Base-by-base conservation (phyloP, 2,113 vertebrate genomes). In the Cynocephalus volans region DNA sequence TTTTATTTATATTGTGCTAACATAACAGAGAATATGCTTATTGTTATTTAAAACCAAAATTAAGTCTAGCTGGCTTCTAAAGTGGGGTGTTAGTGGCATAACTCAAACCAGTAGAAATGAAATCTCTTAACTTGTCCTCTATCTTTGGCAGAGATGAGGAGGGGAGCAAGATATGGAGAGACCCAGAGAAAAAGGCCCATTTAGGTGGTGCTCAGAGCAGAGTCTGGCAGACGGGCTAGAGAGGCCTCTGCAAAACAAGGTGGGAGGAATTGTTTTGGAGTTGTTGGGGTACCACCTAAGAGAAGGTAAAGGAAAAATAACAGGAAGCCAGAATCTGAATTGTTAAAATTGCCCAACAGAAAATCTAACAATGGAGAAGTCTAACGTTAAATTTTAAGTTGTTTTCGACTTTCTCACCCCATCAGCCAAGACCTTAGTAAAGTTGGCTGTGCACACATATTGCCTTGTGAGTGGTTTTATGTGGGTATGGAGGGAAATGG, bases 31-130 rank as follows among this genome's bases (percentile, higher is more conserved):
- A 60, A 88, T 88, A 89, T 69, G 45, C 36, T 56, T 62, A 56
- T 56, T 56, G 36, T 91, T 86, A 80, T 56, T 96, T 85, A 91
- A 93, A 76, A 82, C 67, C 62, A 85, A 92, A 92, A 80, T 73
- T 65, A 65, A 84, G 28, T 91, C 31, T 79, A 67, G 54, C 31
- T 92, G 60, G 19, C 36, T 92, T 92, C 48, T 76, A 81, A 94
- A 90, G 81, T 50, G 50, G 5, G 26, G 48, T 85, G 70, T 56
- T 88, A 45, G 10, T 33, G 50, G 31, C n/a, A 10, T 72, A 48
- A 52, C 52, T 93, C 80, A 87, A 88, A 72, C 15, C 28, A 54
- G 80, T 26, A 33, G 62, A 64, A 83, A 88, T 86, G 19, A 86
- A 64, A 60, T 64, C 31, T 76, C 72, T 62, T 31, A 72, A 80